Conservation (phyloP, 2,113 vertebrate genomes). For the Zingel zingel region DNA sequence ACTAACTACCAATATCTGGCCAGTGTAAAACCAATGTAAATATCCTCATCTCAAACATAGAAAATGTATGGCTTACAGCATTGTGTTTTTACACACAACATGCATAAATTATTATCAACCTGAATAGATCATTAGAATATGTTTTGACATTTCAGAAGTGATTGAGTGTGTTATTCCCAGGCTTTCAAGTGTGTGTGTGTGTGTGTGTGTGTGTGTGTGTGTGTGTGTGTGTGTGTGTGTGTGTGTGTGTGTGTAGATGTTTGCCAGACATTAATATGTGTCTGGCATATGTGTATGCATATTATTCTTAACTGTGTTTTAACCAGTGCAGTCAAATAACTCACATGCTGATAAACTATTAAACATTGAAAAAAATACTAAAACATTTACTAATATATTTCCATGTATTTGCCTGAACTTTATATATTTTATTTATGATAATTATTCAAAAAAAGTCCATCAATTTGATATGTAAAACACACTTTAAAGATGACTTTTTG, state of each 20-base stretch:
- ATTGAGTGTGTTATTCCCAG: neutral
- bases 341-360: neutral
- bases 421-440: neutral
- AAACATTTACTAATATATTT: neutral
- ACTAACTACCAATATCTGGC: neutral
- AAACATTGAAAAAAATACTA: neutral
- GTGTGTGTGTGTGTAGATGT: neutral
- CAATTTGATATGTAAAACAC: neutral
- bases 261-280: constrained; percentile 21
- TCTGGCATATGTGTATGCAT: constrained; percentile 17
- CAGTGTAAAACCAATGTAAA: neutral
- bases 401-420: neutral
- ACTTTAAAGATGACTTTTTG: neutral
- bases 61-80: neutral
- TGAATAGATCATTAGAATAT: constrained; percentile 9
- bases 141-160: constrained; percentile 3
- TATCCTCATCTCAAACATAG: neutral
- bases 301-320: constrained; percentile 9
- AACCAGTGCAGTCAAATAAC: constrained; percentile 8
- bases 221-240: neutral
- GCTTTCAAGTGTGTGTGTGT: neutral
- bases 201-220: too few species aligned
- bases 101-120: constrained; percentile 5
- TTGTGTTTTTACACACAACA: neutral
- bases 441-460: neutral